These are phyloP conservation scores for Sinhomidia bicolor DNA, from an alignment of 2,888 invertebrate species.

Conservation along the genomic window DNA sequence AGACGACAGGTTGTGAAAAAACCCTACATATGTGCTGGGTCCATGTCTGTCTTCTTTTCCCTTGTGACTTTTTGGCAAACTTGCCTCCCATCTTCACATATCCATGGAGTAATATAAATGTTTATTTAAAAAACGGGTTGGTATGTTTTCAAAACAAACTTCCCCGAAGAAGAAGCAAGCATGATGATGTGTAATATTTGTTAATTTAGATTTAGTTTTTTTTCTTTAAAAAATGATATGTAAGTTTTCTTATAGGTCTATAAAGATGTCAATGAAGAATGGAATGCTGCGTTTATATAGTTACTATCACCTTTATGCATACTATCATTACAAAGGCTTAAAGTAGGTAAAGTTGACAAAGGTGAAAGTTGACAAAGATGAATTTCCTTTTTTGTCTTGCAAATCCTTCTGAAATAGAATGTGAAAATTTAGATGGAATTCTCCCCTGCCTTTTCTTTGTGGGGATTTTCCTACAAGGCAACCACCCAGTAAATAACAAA, in stretches of 20 bases:
- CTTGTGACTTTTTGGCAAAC: no score
- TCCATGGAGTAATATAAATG: no score
- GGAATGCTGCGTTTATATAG: no score
- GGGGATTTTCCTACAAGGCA: not conserved
- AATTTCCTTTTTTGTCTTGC: constrained; percentile 34
- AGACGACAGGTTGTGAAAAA: not conserved
- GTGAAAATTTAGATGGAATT: not conserved
- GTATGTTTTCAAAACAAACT: no score
- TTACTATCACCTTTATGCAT: not conserved
- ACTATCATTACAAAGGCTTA: not conserved
- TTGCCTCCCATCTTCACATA: no score
- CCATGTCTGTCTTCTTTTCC: no score
- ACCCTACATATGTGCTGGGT: not conserved
- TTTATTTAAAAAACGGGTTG: no score
- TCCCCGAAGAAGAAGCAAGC: no score
- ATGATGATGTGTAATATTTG: no score
- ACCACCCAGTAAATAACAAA: not conserved
- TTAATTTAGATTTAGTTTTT: no score
- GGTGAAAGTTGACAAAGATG: constrained; percentile 63
- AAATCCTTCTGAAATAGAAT: not conserved
- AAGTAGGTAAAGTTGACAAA: not conserved
- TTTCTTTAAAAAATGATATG: no score
- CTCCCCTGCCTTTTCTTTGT: not conserved
- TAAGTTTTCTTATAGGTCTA: no score
- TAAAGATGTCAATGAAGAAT: not conserved